Conservation (phyloP, 2,113 vertebrate species). For the Scatophagus argus region DNA sequence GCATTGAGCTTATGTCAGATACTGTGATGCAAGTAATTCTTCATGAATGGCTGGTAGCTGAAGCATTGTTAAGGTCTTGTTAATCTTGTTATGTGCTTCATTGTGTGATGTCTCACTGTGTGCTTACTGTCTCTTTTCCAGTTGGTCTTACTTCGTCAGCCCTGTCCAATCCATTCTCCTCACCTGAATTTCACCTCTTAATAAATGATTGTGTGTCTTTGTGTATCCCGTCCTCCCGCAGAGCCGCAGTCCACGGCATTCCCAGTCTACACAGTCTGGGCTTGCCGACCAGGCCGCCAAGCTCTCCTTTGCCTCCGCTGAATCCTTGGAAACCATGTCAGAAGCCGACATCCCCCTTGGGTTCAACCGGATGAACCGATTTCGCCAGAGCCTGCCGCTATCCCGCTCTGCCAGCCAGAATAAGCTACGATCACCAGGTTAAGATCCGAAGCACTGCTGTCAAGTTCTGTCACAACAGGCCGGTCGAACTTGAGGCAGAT, state of each 20-base stretch:
- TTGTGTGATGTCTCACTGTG: constrained; percentile 61
- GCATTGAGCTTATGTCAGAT: constrained; percentile 46
- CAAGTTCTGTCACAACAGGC: constrained; percentile 27
- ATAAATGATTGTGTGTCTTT: constrained; percentile 21
- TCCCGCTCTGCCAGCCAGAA: constrained; percentile 98
- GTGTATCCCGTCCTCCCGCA: constrained; percentile 68
- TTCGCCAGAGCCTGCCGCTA: constrained; percentile 96
- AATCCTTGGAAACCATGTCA: constrained; percentile 98
- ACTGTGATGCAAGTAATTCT: constrained; percentile 54
- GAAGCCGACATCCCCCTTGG: constrained; percentile 97
- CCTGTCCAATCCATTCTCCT: constrained; percentile 62
- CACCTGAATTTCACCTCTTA: constrained; percentile 49
- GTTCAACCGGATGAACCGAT: constrained; percentile 98
- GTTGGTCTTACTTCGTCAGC: constrained; percentile 51
- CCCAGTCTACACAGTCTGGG: constrained; percentile 96
- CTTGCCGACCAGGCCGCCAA: constrained; percentile 97
- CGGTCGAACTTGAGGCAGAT: constrained; percentile 29
- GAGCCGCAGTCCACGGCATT: constrained; percentile 96
- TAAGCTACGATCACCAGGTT: constrained; percentile 97
- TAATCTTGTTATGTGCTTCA: constrained; percentile 70
- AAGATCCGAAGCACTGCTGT: constrained; percentile 37
- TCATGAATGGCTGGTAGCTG: constrained; percentile 60
- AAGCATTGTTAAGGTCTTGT: constrained; percentile 63
- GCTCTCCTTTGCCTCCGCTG: constrained; percentile 96
- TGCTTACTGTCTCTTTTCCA: constrained; percentile 50